Evolutionary conservation across 2,888 invertebrate species (phyloP).

Genomic region (Helleia helle): DNA sequence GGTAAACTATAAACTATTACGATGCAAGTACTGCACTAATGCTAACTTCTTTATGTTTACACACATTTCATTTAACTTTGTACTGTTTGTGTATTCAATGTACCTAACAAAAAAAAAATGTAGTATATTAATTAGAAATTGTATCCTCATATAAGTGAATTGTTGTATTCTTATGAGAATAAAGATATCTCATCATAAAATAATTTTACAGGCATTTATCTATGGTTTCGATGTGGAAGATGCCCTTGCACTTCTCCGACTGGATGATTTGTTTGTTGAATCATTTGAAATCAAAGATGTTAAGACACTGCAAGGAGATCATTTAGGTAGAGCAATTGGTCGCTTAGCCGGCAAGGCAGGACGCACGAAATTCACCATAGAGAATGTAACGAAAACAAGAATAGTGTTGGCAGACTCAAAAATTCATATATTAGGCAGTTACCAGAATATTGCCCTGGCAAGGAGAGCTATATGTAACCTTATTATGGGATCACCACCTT

Average conservation of each 20-base stretch:
- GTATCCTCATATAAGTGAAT: too few relatives aligned
- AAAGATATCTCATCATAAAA: too few relatives aligned
- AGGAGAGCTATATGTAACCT: slow-evolving; percentile 96
- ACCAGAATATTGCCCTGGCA: slow-evolving; percentile 95
- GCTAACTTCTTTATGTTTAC: too few relatives aligned
- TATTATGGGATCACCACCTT: slow-evolving; percentile 96
- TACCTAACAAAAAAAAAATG: too few relatives aligned
- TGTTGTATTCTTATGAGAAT: too few relatives aligned
- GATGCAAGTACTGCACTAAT: too few relatives aligned
- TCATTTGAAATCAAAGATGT: slow-evolving; percentile 98
- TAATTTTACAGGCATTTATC: slow-evolving; percentile 87
- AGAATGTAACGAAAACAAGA: slow-evolving; percentile 98
- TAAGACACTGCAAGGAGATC: slow-evolving; percentile 95
- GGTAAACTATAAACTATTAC: too few relatives aligned
- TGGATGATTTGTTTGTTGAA: slow-evolving; percentile 98
- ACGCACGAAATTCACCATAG: slow-evolving; percentile 97
- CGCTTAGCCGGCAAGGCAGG: slow-evolving; percentile 98
- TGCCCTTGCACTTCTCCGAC: slow-evolving; percentile 91
- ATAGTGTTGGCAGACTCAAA: slow-evolving; percentile 97
- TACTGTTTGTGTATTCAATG: too few relatives aligned
- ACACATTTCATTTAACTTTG: too few relatives aligned
- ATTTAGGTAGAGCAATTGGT: slow-evolving; percentile 96
- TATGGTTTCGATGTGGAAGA: slow-evolving; percentile 98
- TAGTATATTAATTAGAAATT: too few relatives aligned
- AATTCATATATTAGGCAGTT: slow-evolving; percentile 97